Conservation (phyloP, 2,797 vertebrate genomes). For the Hydrolagus colliei region DNA sequence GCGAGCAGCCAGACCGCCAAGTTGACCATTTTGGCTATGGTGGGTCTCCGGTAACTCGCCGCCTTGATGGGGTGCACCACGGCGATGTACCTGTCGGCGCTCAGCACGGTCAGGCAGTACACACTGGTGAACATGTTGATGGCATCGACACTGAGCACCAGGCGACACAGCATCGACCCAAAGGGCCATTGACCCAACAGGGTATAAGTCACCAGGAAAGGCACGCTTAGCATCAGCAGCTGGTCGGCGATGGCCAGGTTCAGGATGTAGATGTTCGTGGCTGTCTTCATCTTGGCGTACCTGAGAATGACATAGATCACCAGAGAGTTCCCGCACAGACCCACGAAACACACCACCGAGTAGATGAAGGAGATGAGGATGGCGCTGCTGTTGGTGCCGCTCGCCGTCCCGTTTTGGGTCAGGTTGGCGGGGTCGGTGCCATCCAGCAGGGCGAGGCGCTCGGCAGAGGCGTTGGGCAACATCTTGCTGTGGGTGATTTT, state of each 20-base stretch:
- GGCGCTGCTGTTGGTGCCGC: constrained; percentile 69
- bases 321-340: constrained; percentile 81
- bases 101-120: constrained; percentile 80
- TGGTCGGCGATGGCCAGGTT: constrained; percentile 82
- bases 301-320: constrained; percentile 84
- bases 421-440: constrained; percentile 49
- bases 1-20: constrained; percentile 78
- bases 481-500: neutral
- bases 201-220: constrained; percentile 79
- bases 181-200: constrained; percentile 82
- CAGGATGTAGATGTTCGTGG: constrained; percentile 82
- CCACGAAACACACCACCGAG: constrained; percentile 79
- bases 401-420: constrained; percentile 66
- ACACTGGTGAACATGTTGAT: constrained; percentile 91
- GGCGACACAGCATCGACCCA: constrained; percentile 73
- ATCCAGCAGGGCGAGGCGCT: neutral
- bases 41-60: constrained; percentile 76
- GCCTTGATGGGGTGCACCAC: constrained; percentile 85
- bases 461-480: constrained; percentile 7
- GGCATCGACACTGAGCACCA: constrained; percentile 80
- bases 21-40: constrained; percentile 79
- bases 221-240: constrained; percentile 84
- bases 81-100: constrained; percentile 79
- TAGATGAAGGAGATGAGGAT: constrained; percentile 86
- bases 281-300: constrained; percentile 85